Percentiles rank a stretch among this genome's conserved stretches.
Conservation (phyloP, 2,113 vertebrate genomes). For the Cynopterus brachyotis region DNA sequence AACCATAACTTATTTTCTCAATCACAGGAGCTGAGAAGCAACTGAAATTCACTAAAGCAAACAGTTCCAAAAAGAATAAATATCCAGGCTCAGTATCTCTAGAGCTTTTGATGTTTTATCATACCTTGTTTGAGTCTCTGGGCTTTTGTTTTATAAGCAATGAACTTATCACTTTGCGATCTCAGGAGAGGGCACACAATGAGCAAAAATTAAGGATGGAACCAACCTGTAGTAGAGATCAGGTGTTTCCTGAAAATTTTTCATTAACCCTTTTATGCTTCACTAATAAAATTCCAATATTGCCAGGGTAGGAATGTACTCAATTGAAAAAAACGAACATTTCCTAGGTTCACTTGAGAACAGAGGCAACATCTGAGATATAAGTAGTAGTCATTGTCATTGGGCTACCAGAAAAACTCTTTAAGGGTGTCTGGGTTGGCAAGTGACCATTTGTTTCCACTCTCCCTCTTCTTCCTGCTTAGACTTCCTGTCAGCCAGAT, state of each 20-base stretch:
- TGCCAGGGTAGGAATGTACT: background rate
- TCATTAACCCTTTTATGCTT: background rate
- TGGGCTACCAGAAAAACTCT: background rate
- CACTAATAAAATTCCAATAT: background rate
- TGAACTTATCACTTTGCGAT: background rate
- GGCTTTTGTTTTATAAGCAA: background rate
- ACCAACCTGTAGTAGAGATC: background rate
- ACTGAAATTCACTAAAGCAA: constrained; percentile 13
- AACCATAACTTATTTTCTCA: background rate
- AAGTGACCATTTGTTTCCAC: background rate
- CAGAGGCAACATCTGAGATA: background rate
- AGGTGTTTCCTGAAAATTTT: background rate
- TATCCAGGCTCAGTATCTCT: background rate
- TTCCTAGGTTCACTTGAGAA: background rate
- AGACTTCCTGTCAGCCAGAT: background rate
- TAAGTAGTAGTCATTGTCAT: background rate
- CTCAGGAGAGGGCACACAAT: background rate
- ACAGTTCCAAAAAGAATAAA: background rate
- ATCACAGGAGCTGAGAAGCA: background rate
- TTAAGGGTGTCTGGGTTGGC: background rate
- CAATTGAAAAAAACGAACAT: background rate
- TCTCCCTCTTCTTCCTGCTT: background rate
- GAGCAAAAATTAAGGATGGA: background rate
- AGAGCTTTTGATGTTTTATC: no score
- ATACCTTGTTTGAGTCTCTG: background rate